Evolutionary conservation across 1,140 invertebrate genomes (phyloP), one percentile per base, ranked within the genome.

Genomic region (Agrilus planipennis): DNA sequence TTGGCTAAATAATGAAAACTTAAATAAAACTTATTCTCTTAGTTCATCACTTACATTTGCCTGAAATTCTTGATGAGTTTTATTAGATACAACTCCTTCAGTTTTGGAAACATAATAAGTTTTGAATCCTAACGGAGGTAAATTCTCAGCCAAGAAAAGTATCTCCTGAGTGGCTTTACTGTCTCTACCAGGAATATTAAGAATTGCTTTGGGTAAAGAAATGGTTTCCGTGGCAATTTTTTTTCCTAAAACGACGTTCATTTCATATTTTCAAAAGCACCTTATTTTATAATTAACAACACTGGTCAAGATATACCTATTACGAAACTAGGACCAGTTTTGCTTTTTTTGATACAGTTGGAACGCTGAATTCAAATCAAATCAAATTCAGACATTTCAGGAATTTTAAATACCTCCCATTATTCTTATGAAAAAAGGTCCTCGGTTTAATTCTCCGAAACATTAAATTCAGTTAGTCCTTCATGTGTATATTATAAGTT

Each of bases 61-160:
- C 12, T 25, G 21, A 25, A 15, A 12, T 6, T 7, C 22, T 16
- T 11, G 14, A 6, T 11, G 34, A n/a, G 2, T 14, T 25, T n/a
- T 3, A 15, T 10, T n/a, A 4, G 9, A 3, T 12, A 1, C 15
- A n/a, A 17, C 6, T 12, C 10, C 5, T 66, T 96, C 90, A 0
- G 11, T 14, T 31, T 41, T 32, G 21, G 19, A 28, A 16, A 82
- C 58, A 28, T 68, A 72, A 47, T 68, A 81, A 0, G 72, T 68
- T 4, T 67, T 63, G 45, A 69, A 76, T 0, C 79, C 78, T 12
- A 82, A 34, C 1, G 79, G 60, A 5, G 77, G 77, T 0, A 82
- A 51, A 22, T 70, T 60, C 28, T 60, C 53, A 4, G 75, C 73
- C 28, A 70, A 50, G 54, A 84, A 83, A 12, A 77, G 63, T 0